Evolutionary conservation across 2,113 vertebrate genomes (phyloP).

Genomic region (Oncorhynchus nerka): DNA sequence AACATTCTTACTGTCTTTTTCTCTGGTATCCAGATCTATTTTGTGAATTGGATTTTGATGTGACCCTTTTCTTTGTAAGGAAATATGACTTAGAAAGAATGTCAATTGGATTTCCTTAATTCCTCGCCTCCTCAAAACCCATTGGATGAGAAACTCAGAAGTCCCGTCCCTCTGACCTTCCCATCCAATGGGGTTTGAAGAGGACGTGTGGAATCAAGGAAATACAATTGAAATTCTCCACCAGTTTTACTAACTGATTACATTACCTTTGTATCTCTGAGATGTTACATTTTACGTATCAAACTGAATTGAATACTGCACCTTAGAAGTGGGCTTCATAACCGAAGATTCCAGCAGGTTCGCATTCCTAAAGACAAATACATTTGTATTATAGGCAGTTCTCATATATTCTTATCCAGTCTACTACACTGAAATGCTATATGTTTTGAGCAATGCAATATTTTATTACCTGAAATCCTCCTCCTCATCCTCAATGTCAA

Average conservation of each 20-base stretch:
- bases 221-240: too few relatives aligned
- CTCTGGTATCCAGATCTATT: slow-evolving; percentile 68
- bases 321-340: slow-evolving; percentile 51
- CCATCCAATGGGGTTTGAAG: too few relatives aligned
- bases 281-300: background rate
- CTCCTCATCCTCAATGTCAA: slow-evolving; percentile 59
- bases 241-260: background rate
- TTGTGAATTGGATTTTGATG: slow-evolving; percentile 43
- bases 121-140: too few relatives aligned
- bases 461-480: slow-evolving; percentile 68
- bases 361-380: background rate
- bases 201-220: too few relatives aligned
- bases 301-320: slow-evolving; percentile 27
- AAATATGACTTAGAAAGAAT: background rate
- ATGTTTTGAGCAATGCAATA: background rate
- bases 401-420: background rate
- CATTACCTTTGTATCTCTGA: background rate
- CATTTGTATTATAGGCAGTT: background rate
- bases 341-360: background rate
- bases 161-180: too few relatives aligned
- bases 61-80: slow-evolving; percentile 62
- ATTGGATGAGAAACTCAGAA: too few relatives aligned
- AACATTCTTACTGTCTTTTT: slow-evolving; percentile 54
- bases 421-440: background rate
- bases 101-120: too few relatives aligned